A percentile compares a stretch with the other conserved stretches of the same genome.
Evolutionary conservation across 2,113 vertebrate species (phyloP).

Genomic region (Silurus glanis): DNA sequence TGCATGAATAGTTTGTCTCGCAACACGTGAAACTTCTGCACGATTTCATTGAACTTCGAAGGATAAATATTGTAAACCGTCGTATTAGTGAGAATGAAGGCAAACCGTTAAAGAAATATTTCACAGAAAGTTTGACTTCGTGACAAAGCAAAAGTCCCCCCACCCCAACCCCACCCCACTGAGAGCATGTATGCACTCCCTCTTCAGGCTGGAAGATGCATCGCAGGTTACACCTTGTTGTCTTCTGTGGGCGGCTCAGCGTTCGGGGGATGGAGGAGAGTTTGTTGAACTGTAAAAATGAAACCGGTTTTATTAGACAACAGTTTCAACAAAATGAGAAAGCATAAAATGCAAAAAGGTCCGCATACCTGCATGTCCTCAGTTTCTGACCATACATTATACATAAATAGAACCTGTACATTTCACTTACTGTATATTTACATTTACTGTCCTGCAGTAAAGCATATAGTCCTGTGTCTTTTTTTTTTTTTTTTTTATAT

Average conservation of each 20-base stretch:
- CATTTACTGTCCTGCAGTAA: neutral
- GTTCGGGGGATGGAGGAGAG: slow-evolving; percentile 74
- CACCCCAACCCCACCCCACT: neutral
- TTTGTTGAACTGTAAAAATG: slow-evolving; percentile 71
- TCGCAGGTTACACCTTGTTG: slow-evolving; percentile 62
- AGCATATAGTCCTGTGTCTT: neutral
- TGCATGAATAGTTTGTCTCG: neutral
- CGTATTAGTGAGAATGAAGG: slow-evolving; percentile 35
- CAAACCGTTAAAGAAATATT: slow-evolving; percentile 47
- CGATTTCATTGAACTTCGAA: slow-evolving; percentile 13
- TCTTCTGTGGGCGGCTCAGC: slow-evolving; percentile 73
- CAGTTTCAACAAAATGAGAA: neutral
- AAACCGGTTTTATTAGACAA: neutral
- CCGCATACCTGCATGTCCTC: neutral
- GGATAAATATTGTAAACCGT: slow-evolving; percentile 51
- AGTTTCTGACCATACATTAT: neutral
- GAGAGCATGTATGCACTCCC: neutral
- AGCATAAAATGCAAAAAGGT: neutral
- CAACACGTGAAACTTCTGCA: neutral
- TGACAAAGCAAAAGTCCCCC: slow-evolving; percentile 15
- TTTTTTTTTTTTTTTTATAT: neutral
- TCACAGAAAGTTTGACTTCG: slow-evolving; percentile 50
- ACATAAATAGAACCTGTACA: neutral
- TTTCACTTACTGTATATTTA: neutral
- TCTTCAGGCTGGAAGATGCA: slow-evolving; percentile 9